Percentiles rank a stretch among this genome's conserved stretches.
Evolutionary conservation across 2,888 invertebrate species (phyloP).

Genomic region (Phaedon cochleariae): DNA sequence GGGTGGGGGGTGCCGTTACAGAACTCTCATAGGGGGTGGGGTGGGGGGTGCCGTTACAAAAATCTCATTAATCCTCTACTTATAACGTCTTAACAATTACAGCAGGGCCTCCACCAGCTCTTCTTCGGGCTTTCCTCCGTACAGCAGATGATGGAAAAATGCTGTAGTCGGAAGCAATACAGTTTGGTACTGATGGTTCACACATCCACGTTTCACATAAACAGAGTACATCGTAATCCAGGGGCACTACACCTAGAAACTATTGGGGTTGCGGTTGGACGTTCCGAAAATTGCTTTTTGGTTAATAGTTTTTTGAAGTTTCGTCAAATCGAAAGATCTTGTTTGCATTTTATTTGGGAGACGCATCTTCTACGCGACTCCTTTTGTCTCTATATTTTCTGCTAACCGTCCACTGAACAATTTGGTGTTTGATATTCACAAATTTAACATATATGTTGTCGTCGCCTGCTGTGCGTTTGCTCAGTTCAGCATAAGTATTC

Average conservation of each 20-base stretch:
- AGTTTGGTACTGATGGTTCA: not conserved
- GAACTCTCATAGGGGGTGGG: too few species aligned
- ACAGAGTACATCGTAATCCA: not conserved
- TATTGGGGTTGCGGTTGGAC: not conserved
- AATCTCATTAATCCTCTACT: too few species aligned
- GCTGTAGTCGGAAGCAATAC: not conserved
- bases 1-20: too few species aligned
- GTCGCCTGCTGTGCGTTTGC: not conserved
- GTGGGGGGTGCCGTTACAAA: too few species aligned
- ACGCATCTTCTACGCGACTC: not conserved
- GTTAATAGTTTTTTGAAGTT: not conserved
- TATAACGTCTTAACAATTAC: not conserved
- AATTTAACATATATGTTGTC: slow-evolving; percentile 5
- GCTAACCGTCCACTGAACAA: not conserved
- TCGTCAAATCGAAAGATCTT: not conserved
- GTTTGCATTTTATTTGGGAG: slow-evolving; percentile 1
- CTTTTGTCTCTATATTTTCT: not conserved
- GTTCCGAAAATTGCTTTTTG: not conserved
- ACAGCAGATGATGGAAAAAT: not conserved
- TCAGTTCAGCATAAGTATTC: not conserved
- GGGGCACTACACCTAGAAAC: slow-evolving; percentile 4
- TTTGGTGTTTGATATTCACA: not conserved
- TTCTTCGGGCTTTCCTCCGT: not conserved
- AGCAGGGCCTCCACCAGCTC: not conserved
- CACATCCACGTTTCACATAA: slow-evolving; percentile 2